Evolutionary conservation across 2,888 invertebrate genomes (phyloP).

Genomic region (Hoplodrina blanda): DNA sequence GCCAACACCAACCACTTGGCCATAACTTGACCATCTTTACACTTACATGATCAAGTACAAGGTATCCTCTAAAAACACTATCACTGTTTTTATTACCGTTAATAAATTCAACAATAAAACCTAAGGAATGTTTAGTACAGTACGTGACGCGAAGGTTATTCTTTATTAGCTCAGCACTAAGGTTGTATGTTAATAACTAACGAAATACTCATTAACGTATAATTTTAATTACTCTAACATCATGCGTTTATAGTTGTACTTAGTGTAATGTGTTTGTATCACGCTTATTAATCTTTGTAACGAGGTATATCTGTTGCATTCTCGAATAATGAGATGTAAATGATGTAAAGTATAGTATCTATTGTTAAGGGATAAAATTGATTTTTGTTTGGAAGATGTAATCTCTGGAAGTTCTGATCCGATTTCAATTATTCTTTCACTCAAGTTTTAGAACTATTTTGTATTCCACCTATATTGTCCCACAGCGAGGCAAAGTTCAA

Average conservation of each 20-base stretch:
- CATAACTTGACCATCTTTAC: not conserved
- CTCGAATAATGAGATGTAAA: not conserved
- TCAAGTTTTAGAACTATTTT: no score
- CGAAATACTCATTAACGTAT: constrained; percentile 49
- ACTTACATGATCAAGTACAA: not conserved
- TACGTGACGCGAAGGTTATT: constrained; percentile 48
- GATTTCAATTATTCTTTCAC: no score
- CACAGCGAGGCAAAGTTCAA: no score
- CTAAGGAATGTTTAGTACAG: constrained; percentile 27
- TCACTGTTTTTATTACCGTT: constrained; percentile 10
- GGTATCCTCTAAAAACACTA: not conserved
- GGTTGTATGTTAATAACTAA: constrained; percentile 56
- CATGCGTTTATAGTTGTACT: constrained; percentile 15
- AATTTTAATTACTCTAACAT: constrained; percentile 46
- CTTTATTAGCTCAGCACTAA: constrained; percentile 43
- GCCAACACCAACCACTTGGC: not conserved
- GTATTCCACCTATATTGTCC: no score
- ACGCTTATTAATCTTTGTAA: constrained; percentile 22
- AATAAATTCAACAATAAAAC: constrained; percentile 36
- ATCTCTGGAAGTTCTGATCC: no score
- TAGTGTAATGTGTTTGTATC: constrained; percentile 30
- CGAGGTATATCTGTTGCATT: not conserved
- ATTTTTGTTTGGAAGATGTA: no score
- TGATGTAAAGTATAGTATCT: no score
- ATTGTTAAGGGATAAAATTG: not conserved